phyloP scores from a whole-genome alignment of 2,797 vertebrate genomes.

The Myotis vivesi region DNA sequence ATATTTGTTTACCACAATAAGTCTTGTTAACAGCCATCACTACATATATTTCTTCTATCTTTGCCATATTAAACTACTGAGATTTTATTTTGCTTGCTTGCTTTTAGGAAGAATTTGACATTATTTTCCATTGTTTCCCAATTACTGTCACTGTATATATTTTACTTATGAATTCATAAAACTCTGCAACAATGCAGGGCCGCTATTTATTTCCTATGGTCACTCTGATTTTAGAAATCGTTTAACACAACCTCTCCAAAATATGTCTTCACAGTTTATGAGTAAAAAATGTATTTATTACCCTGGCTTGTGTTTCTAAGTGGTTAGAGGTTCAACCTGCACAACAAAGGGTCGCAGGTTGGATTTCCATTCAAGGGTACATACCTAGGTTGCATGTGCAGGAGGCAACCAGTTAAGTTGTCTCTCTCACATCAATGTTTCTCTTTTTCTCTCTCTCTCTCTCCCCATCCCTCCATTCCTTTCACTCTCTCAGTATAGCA shows the following conservation, averaged over 20 bases:
- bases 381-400: background rate
- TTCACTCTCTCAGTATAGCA: no score
- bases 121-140: background rate
- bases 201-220: background rate
- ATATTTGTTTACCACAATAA: background rate
- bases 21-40: background rate
- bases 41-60: background rate
- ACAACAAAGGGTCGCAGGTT: background rate
- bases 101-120: background rate
- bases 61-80: background rate
- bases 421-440: background rate
- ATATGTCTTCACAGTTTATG: background rate
- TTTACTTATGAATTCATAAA: constrained; percentile 3
- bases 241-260: background rate
- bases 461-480: background rate
- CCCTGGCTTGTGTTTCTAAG: background rate
- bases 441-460: background rate
- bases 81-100: background rate
- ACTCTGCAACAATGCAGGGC: background rate
- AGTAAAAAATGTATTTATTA: background rate
- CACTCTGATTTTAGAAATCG: background rate
- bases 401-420: background rate
- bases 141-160: background rate
- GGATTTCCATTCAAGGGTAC: background rate
- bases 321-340: background rate